Evolutionary conservation across 2,113 vertebrate species (phyloP), one percentile per base, ranked within the genome.

Genomic region (Elephantulus edwardii): DNA sequence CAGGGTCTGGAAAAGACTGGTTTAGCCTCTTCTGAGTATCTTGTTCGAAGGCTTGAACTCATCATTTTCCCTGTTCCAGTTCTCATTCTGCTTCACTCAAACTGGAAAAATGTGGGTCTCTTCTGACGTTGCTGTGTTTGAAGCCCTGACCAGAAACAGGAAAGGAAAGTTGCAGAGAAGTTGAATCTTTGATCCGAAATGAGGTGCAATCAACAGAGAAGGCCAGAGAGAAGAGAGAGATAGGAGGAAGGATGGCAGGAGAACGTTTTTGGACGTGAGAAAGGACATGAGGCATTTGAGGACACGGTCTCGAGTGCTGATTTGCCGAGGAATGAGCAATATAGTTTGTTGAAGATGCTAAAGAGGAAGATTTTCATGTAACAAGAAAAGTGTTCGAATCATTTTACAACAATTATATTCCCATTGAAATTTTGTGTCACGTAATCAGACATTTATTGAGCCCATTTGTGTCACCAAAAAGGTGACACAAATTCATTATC

Each of bases 321-420:
- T 33, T n/a, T 42, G 22, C 44, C 60, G 22, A 86, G 5, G 30
- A 26, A 8, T 6, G 14, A 72, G 68, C 20, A 60, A 80, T 86
- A 66, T 38, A 48, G 56, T 30, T 35, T 20, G 68, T 7, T 42
- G 46, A 72, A 88, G 54, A 66, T 11, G 13, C 44, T 50, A 50
- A 70, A 28, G 38, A 56, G 46, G 48, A 77, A 50, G 48, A 8
- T 44, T 35, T 46, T 60, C 1, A 20, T 76, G 22, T 68, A 77
- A 89, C 88, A 81, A 80, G 22, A 79, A 46, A n/a, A 24, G 4
- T n/a, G 46, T 1, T 4, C 10, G 4, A n/a, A 60, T 52, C 56
- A 77, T 72, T 91, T 64, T 91, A 3, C 91, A 84, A n/a, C 75
- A 86, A 44, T 86, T 48, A 11, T 56, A 66, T 88, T 79, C 83